phyloP scores from a whole-genome alignment of 2,797 vertebrate genomes.

The Rhinatrema bivittatum region DNA sequence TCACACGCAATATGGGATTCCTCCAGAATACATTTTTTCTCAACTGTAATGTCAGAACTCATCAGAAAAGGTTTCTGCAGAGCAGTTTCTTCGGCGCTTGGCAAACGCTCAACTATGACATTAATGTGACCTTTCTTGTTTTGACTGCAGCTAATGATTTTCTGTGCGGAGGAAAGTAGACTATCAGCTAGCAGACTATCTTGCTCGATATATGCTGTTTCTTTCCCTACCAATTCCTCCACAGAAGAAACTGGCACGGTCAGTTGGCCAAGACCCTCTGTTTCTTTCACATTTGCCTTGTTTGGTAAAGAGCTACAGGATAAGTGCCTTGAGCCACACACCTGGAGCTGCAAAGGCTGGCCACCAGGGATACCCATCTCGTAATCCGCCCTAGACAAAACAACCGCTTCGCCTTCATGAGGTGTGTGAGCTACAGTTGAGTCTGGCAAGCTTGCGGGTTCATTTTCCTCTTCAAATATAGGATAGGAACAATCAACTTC shows the following conservation, averaged over 20 bases:
- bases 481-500: slow-evolving; percentile 93
- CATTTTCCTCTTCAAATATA: slow-evolving; percentile 83
- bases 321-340: slow-evolving; percentile 58
- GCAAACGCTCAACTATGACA: slow-evolving; percentile 94
- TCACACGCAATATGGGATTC: slow-evolving; percentile 28
- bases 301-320: slow-evolving; percentile 16
- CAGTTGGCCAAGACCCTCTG: slow-evolving; percentile 34
- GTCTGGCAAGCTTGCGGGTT: slow-evolving; percentile 44
- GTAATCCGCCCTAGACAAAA: slow-evolving; percentile 52
- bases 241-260: slow-evolving; percentile 41
- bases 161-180: slow-evolving; percentile 88
- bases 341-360: slow-evolving; percentile 65
- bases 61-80: slow-evolving; percentile 72
- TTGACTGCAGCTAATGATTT: slow-evolving; percentile 85
- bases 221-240: slow-evolving; percentile 61
- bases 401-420: slow-evolving; percentile 47
- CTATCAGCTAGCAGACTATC: slow-evolving; percentile 66
- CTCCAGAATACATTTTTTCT: slow-evolving; percentile 46
- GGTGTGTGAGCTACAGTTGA: slow-evolving; percentile 26
- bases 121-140: slow-evolving; percentile 85
- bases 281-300: slow-evolving; percentile 27
- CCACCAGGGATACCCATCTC: slow-evolving; percentile 53
- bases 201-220: slow-evolving; percentile 60
- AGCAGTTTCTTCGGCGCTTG: slow-evolving; percentile 72
- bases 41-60: slow-evolving; percentile 53